A percentile compares a stretch with the other conserved stretches of the same genome.
Evolutionary conservation across 92 coral and sea anemone species (phyloP).

Genomic region (Plumapathes pennacea): DNA sequence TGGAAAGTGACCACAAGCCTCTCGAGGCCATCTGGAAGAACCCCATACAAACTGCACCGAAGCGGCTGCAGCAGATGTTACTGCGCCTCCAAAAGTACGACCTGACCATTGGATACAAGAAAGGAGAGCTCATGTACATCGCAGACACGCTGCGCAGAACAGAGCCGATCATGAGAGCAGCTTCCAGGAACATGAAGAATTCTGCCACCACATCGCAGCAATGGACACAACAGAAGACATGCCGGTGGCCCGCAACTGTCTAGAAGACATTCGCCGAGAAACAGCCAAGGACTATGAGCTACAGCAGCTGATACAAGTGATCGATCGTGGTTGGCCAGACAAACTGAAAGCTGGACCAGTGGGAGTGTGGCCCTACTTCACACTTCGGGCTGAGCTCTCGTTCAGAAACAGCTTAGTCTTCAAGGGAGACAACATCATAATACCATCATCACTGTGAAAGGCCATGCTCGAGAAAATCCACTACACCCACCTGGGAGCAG

Average conservation of each 20-base stretch:
- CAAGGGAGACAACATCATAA: slow-evolving; percentile 21
- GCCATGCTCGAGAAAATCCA: slow-evolving; percentile 45
- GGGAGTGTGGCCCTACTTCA: slow-evolving; percentile 26
- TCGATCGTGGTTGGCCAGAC: slow-evolving; percentile 32
- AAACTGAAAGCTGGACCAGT: slow-evolving; percentile 13
- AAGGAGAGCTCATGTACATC: slow-evolving; percentile 9
- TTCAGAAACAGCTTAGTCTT: slow-evolving; percentile 28
- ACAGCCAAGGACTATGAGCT: slow-evolving; percentile 14
- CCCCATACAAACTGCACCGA: slow-evolving; percentile 11
- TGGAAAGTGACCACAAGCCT: slow-evolving; percentile 21
- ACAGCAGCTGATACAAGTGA: slow-evolving; percentile 9
- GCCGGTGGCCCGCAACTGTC: slow-evolving; percentile 8
- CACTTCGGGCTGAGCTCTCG: slow-evolving; percentile 23
- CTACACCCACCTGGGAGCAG: slow-evolving; percentile 32
- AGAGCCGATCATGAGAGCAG: no score
- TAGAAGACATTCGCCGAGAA: slow-evolving; percentile 36
- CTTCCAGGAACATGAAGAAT: no score
- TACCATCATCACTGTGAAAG: slow-evolving; percentile 20
- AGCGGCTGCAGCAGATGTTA: slow-evolving; percentile 11
- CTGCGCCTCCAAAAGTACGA: slow-evolving; percentile 3
- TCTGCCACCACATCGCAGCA: no score
- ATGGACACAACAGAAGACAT: slow-evolving; percentile 19
- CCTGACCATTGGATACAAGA: neutral
- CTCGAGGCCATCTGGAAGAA: slow-evolving; percentile 14
- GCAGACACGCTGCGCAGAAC: slow-evolving; percentile 23